Evolutionary conservation across 2,888 invertebrate genomes (phyloP).

Genomic region (Scaptomyza reducta): DNA sequence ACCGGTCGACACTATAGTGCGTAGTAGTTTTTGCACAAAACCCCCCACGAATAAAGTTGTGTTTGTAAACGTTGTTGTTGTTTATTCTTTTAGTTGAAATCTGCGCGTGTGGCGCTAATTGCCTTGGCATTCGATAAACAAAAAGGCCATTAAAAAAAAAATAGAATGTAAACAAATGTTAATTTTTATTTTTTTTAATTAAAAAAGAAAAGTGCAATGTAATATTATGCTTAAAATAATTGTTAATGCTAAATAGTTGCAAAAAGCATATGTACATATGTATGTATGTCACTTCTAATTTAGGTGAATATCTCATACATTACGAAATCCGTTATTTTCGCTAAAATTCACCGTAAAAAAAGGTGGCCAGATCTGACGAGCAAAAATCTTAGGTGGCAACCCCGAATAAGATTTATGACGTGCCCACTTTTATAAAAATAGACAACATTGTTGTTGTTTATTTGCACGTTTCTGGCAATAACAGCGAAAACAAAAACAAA

Average conservation of each 20-base stretch:
- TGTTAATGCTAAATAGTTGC: neutral
- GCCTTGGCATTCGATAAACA: neutral
- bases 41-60: slow-evolving; percentile 42
- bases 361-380: neutral
- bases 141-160: neutral
- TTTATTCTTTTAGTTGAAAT: slow-evolving; percentile 27
- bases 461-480: slow-evolving; percentile 48
- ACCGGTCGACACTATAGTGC: slow-evolving; percentile 50
- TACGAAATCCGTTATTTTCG: neutral
- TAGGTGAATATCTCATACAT: neutral
- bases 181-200: neutral
- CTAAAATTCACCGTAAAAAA: neutral
- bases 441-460: slow-evolving; percentile 22
- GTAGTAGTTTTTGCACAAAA: slow-evolving; percentile 48
- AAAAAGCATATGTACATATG: neutral
- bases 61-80: slow-evolving; percentile 25
- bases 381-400: neutral
- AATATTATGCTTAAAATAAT: neutral
- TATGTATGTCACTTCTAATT: neutral
- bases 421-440: slow-evolving; percentile 67
- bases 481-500: slow-evolving; percentile 13
- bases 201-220: neutral
- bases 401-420: slow-evolving; percentile 30
- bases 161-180: neutral
- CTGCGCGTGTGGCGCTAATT: slow-evolving; percentile 48